Evolutionary conservation across 2,888 invertebrate species (phyloP), one percentile per base, ranked within the genome.

Genomic region (Nephrocerus scutellatus): DNA sequence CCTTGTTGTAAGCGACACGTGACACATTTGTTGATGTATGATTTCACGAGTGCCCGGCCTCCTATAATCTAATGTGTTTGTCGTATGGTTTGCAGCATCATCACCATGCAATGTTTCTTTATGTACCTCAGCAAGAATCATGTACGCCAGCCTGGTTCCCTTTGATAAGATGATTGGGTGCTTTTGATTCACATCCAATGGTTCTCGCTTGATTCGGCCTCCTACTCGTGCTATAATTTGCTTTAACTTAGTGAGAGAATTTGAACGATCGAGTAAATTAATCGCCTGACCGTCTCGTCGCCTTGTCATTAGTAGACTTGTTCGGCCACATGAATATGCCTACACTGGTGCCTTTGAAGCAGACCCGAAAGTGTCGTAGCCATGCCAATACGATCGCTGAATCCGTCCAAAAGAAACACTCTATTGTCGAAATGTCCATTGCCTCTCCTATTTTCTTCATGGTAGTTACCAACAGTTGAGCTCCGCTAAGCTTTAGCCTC

Each of bases 371-470:
- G 30, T 37, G 21, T 16, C 31, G 28, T 12, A 33, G 24, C 16
- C 39, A n/a, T n/a, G n/a, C n/a, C n/a, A n/a, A n/a, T n/a, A n/a
- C n/a, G n/a, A n/a, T n/a, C n/a, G n/a, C n/a, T 21, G 39, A 39
- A n/a, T 39, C 33, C 4, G 33, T 21, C 38, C 38, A 39, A 6
- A 22, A 12, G 13, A 38, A 38, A n/a, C 16, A 38, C 29, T 39
- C 18, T 6, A 30, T 8, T 23, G 21, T 22, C 15, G 12, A n/a
- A n/a, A n/a, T n/a, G n/a, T n/a, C n/a, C n/a, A n/a, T n/a, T n/a
- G n/a, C n/a, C n/a, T n/a, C n/a, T 25, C 25, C 20, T 24, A 35
- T 35, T 5, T 21, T n/a, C 15, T 40, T 40, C 30, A 40, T 40
- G 8, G 35, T 35, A n/a, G 8, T 26, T 12, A 38, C 31, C 15